Base-by-base conservation (phyloP, 2,888 invertebrate species). In the Polydrusus cervinus region DNA sequence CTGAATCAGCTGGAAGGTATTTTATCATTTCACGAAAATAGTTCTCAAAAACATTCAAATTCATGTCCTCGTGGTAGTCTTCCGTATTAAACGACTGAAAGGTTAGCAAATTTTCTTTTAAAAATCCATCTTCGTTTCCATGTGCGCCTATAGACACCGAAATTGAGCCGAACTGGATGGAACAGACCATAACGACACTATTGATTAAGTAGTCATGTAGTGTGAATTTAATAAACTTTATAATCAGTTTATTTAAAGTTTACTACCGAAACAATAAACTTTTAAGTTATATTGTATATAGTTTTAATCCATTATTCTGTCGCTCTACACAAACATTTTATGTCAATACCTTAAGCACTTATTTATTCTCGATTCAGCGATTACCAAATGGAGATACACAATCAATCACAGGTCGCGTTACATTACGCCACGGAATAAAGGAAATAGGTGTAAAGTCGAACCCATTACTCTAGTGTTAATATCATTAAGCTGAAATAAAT, bases 351-450 rank as follows among this genome's bases (percentile, higher is more conserved):
- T 53, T 7, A 13, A 53, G 53, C 53, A 25, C 53, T 51, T 51
- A 51, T 53, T 53, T 53, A 53, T 53, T 53, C 25, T 53, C 53
- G 53, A 53, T 53, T 53, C 53, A 53, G 25, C 53, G 53, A 53
- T 53, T 53, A 53, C 53, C n/a, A 53, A 53, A 53, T 53, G 53
- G 53, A 53, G 53, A 53, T 53, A 53, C 53, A 49, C 65, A 49
- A 49, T 65, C 65, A 65, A 49, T 65, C 65, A 47, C 34, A 14
- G 49, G 14, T 65, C 65, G 49, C 49, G 30, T 65, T 65, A 65
- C 45, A 45, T 62, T 62, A 65, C 14, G 49, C 34, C 14, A 49
- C 3, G 25, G 16, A 65, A 49, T 49, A 65, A 49, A 65, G 34
- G 49, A 49, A 65, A 49, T 30, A 65, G 49, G 49, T 49, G 34